Evolutionary conservation across 2,797 vertebrate genomes (phyloP).

Genomic region (Sebastes baramenuke): DNA sequence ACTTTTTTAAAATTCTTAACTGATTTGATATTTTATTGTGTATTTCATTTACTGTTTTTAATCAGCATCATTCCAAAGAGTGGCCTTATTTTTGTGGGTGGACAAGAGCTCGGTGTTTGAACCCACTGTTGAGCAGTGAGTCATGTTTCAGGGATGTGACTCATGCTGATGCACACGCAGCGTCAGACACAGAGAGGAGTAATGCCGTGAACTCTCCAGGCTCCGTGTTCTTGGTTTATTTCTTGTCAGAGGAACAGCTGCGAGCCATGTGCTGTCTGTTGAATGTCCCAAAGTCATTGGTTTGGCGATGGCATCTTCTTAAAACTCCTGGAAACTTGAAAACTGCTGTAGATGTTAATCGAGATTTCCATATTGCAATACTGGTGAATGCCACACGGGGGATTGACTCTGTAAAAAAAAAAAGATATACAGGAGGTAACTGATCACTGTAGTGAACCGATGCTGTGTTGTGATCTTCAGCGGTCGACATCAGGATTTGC

Average conservation of each 20-base stretch:
- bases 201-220: constrained; percentile 42
- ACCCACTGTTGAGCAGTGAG: constrained; percentile 48
- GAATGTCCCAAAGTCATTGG: constrained; percentile 54
- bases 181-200: constrained; percentile 29
- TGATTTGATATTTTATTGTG: constrained; percentile 55
- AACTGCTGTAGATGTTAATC: constrained; percentile 40
- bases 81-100: constrained; percentile 56
- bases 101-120: constrained; percentile 29
- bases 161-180: constrained; percentile 43
- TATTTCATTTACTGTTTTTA: constrained; percentile 68
- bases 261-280: constrained; percentile 35
- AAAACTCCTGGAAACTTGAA: constrained; percentile 80
- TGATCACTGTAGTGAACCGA: constrained; percentile 4
- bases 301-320: constrained; percentile 50
- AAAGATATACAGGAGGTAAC: background rate
- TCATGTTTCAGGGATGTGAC: constrained; percentile 56
- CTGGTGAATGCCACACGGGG: constrained; percentile 57
- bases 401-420: constrained; percentile 21
- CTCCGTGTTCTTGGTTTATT: constrained; percentile 25
- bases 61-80: constrained; percentile 85
- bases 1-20: constrained; percentile 71
- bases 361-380: constrained; percentile 69
- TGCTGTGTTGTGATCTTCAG: constrained; percentile 22
- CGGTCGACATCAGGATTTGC: constrained; percentile 21
- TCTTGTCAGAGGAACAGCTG: constrained; percentile 28